These are phyloP conservation scores for Patella depressa DNA, from an alignment of 2,888 invertebrate genomes.

Conservation along the genomic window DNA sequence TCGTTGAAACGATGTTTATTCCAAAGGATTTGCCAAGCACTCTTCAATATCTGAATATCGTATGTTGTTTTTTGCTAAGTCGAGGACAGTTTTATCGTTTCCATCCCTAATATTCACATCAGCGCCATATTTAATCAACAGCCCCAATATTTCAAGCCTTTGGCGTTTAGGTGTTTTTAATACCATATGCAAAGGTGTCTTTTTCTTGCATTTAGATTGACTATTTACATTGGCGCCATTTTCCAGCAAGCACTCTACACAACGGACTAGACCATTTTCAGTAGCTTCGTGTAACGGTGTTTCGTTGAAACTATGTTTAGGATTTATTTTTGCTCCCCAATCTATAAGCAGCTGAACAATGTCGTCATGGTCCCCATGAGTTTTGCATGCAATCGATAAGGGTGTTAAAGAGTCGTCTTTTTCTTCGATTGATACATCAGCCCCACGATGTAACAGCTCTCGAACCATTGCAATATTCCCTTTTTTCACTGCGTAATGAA, in stretches of 20 bases:
- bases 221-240: neutral
- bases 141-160: neutral
- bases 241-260: neutral
- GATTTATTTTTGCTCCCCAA: neutral
- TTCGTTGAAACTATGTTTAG: neutral
- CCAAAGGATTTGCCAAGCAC: too few species aligned
- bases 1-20: neutral
- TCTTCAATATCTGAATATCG: too few species aligned
- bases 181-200: neutral
- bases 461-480: neutral
- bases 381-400: neutral
- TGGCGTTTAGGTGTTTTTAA: neutral
- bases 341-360: neutral
- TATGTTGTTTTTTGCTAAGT: neutral
- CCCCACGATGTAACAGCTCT: neutral
- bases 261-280: neutral
- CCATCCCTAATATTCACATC: neutral
- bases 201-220: neutral
- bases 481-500: neutral
- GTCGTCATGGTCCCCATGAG: neutral
- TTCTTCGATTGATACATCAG: neutral
- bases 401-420: neutral
- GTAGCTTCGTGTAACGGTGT: neutral
- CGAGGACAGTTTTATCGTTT: neutral
- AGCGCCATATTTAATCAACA: neutral